Evolutionary conservation across 2,113 vertebrate species (phyloP).

Genomic region (Elanus axillaris): DNA sequence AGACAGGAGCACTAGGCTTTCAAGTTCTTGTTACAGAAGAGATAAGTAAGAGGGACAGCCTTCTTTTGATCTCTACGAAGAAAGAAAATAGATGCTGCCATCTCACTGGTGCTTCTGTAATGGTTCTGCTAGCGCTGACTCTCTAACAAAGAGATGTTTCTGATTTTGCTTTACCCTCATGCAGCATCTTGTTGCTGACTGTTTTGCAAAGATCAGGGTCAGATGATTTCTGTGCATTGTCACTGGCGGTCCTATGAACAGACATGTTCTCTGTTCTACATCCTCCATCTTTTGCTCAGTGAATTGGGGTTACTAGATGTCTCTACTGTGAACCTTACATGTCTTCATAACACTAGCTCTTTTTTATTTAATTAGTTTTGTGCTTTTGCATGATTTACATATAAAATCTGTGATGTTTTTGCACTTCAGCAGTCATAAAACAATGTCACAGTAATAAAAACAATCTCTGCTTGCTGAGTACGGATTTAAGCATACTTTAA

Average conservation of each 20-base stretch:
- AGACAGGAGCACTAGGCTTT: not conserved
- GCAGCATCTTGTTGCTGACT: not conserved
- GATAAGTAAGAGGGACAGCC: not conserved
- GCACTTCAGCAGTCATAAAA: not conserved
- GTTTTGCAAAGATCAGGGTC: not conserved
- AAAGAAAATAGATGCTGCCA: not conserved
- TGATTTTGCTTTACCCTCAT: not conserved
- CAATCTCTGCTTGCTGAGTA: not conserved
- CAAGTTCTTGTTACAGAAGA: not conserved
- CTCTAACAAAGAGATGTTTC: not conserved
- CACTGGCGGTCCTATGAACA: not conserved
- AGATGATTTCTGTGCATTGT: not conserved
- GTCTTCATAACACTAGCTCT: not conserved
- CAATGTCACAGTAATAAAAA: not conserved
- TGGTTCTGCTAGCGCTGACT: not conserved
- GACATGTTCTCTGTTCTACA: fast-evolving
- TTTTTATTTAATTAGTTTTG: not conserved
- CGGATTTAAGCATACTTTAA: not conserved
- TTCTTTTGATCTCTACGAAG: not conserved
- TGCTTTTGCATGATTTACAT: not conserved
- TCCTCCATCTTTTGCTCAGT: not conserved
- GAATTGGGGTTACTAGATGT: not conserved
- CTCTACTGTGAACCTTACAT: not conserved
- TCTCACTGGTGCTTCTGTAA: not conserved
- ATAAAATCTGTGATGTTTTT: not conserved